These are phyloP conservation scores for Machimus rusticus DNA, from an alignment of 2,888 invertebrate genomes.

Conservation along the genomic window DNA sequence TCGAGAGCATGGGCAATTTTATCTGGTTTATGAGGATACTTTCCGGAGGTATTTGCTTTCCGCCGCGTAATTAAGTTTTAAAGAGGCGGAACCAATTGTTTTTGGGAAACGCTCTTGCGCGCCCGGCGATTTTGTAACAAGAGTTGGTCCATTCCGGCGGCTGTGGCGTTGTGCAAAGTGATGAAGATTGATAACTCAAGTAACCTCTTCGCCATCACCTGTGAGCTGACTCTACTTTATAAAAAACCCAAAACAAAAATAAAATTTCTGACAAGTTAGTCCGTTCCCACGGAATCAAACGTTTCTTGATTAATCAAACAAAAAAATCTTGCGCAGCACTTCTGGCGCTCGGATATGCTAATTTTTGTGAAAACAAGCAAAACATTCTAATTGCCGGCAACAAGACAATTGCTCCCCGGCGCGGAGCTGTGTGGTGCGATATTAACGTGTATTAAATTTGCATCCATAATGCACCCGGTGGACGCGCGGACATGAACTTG, in stretches of 20 bases:
- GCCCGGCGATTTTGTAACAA: neutral
- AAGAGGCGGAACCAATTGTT: conserved; percentile 16
- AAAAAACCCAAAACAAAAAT: neutral
- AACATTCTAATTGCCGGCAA: neutral
- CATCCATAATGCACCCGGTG: neutral
- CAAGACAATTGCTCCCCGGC: neutral
- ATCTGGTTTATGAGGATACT: conserved; percentile 12
- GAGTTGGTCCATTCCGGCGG: neutral
- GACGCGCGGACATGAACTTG: neutral
- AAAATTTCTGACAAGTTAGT: neutral
- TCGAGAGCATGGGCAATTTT: conserved; percentile 23
- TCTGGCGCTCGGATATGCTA: neutral
- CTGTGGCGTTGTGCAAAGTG: neutral
- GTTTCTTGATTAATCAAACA: neutral
- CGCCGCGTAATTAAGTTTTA: neutral
- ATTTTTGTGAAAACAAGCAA: neutral
- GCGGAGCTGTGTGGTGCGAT: neutral
- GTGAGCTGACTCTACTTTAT: neutral
- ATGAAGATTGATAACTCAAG: neutral
- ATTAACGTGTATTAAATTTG: neutral
- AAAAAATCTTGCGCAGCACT: neutral
- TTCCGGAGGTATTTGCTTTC: neutral
- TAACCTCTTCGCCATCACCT: neutral
- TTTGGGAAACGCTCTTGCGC: neutral
- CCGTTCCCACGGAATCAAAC: neutral